Base-by-base conservation (phyloP, 1,140 invertebrate species). In the Campoletis sonorensis region DNA sequence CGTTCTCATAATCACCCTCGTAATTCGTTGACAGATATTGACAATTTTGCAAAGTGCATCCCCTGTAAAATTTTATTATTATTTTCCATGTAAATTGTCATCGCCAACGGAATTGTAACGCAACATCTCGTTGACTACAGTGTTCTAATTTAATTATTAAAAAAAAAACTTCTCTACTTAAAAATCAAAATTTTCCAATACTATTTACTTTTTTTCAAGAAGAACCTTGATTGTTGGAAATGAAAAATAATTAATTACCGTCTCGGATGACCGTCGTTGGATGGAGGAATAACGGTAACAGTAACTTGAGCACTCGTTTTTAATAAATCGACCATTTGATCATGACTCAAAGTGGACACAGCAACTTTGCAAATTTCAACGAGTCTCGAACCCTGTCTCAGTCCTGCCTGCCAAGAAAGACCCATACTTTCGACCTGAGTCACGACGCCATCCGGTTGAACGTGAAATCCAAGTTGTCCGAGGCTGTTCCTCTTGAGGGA, bases 401-500 rank as follows among this genome's bases (percentile, higher is more conserved):
- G 93, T 27, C 98, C 98, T n/a, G 97, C 96, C 81, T 97, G 94
- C 93, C 96, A 97, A 13, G 98, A 98, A 82, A 96, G 94, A 4
- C 98, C 97, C 88, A 95, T 95, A 79, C 94, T 94, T 91, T 99
- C 98, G 0, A 99, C 98, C 88, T 98, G 96, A 2, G 97, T 98
- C 1, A 99, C 97, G 4, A 99, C 94, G 4, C 98, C 98, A 91
- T 99, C 98, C 16, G 97, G 96, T 88, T 99, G 97, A 27, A 99
- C 97, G 90, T 99, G 97, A 92, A 99, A 99, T 33, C 98, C 98
- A 49, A 99, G 94, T 88, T 98, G 97, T 51, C 97, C 96, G 61
- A 96, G 93, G 64, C 94, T 94, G 87, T 98, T 98, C 23, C 97
- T 93, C 82, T 95, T 94, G 83, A 96, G 92, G 67, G 94, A 95